Evolutionary conservation across 2,888 invertebrate genomes (phyloP).

Genomic region (Scaptomyza tumidula): DNA sequence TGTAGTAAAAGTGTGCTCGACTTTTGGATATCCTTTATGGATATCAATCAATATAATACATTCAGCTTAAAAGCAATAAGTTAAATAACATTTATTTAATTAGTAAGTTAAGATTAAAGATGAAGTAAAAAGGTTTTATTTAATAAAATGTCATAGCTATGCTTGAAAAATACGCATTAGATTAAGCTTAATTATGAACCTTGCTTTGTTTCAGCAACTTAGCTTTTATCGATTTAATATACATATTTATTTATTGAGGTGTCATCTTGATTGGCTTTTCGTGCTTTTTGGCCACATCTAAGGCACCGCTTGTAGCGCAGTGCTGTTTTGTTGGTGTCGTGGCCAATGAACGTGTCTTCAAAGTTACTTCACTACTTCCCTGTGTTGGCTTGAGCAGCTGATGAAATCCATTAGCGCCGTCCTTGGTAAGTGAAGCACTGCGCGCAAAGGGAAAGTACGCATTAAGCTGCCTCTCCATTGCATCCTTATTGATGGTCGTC

Average conservation of each 20-base stretch:
- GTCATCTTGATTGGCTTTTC: constrained; percentile 4
- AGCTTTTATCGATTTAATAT: constrained; percentile 14
- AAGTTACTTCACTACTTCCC: not conserved
- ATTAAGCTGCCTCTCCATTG: constrained; percentile 88
- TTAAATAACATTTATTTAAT: not conserved
- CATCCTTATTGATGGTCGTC: constrained; percentile 83
- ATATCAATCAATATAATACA: not conserved
- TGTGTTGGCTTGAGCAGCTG: constrained; percentile 35
- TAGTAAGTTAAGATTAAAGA: not conserved
- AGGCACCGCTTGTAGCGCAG: constrained; percentile 25
- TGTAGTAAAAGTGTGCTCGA: too few species aligned
- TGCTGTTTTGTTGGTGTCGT: constrained; percentile 63
- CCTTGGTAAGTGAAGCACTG: constrained; percentile 59
- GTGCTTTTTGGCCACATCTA: constrained; percentile 56
- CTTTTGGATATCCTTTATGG: not conserved
- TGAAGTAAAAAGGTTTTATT: constrained; percentile 2
- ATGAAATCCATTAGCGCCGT: constrained; percentile 41
- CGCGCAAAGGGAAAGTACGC: constrained; percentile 88
- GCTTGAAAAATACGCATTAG: not conserved
- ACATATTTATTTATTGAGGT: constrained; percentile 6
- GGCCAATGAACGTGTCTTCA: constrained; percentile 50
- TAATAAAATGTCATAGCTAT: not conserved
- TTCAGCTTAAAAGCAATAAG: not conserved
- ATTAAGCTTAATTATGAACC: constrained; percentile 5
- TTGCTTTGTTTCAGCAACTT: not conserved